These are phyloP conservation scores for Drosophila repletoides DNA, from an alignment of 1,140 invertebrate species.

Conservation along the genomic window DNA sequence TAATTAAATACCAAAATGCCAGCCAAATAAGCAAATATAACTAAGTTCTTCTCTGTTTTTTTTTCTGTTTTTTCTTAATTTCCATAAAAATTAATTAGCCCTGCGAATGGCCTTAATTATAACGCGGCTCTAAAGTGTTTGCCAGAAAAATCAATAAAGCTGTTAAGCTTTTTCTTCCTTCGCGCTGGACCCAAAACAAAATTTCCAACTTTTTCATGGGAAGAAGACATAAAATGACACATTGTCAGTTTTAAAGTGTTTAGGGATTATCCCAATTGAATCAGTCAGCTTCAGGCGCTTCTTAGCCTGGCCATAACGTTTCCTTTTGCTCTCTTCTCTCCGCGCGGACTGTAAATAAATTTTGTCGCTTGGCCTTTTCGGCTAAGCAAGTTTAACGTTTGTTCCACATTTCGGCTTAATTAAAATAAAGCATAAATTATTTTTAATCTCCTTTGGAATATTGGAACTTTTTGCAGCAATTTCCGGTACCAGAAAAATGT, in stretches of 20 bases:
- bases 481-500: too few species aligned
- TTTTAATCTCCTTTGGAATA: too few species aligned
- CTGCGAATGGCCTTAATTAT: constrained; percentile 58
- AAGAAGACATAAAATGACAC: not conserved
- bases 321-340: too few species aligned
- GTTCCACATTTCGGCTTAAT: too few species aligned
- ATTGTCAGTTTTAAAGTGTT: constrained; percentile 43
- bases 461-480: too few species aligned
- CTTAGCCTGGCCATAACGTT: too few species aligned
- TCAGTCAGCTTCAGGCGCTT: not conserved
- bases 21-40: constrained; percentile 21
- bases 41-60: not conserved
- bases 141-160: constrained; percentile 57
- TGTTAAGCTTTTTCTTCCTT: constrained; percentile 26
- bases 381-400: too few species aligned
- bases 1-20: constrained; percentile 35
- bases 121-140: constrained; percentile 34
- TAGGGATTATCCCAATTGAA: constrained; percentile 31
- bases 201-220: not conserved
- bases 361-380: too few species aligned
- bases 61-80: constrained; percentile 39
- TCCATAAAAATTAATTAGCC: constrained; percentile 71
- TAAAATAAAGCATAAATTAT: too few species aligned
- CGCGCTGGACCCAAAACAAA: constrained; percentile 1
- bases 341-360: too few species aligned